These are phyloP conservation scores for Spondyliosoma cantharus DNA, from an alignment of 2,797 vertebrate genomes.

Conservation along the genomic window DNA sequence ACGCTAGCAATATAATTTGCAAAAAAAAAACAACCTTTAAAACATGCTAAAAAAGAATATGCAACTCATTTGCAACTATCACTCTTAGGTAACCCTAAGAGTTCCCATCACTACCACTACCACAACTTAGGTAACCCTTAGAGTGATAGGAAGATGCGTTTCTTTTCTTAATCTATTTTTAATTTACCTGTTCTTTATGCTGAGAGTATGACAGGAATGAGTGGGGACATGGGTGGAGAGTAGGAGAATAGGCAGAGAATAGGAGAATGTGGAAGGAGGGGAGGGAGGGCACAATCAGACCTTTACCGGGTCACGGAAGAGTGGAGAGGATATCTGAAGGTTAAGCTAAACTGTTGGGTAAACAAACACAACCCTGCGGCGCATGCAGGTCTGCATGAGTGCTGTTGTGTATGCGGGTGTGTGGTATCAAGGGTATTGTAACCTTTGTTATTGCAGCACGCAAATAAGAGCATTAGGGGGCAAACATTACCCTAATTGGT, in stretches of 20 bases:
- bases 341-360: slow-evolving; percentile 64
- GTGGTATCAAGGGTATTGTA: slow-evolving; percentile 51
- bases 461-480: slow-evolving; percentile 50
- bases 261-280: neutral
- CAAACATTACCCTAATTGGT: slow-evolving; percentile 53
- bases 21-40: neutral
- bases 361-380: slow-evolving; percentile 58
- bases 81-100: neutral
- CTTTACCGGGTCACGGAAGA: slow-evolving; percentile 38
- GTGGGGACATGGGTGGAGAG: slow-evolving; percentile 4
- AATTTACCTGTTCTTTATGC: slow-evolving; percentile 6
- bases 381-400: neutral
- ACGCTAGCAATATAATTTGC: slow-evolving; percentile 28
- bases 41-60: neutral
- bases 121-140: neutral
- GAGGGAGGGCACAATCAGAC: slow-evolving; percentile 6
- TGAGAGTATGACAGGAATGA: slow-evolving; percentile 11
- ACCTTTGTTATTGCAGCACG: slow-evolving; percentile 50
- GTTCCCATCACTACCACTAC: too few species aligned
- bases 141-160: neutral
- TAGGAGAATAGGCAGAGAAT: too few species aligned
- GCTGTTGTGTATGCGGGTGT: slow-evolving; percentile 11
- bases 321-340: slow-evolving; percentile 55
- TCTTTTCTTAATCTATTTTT: slow-evolving; percentile 3
- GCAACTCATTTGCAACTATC: neutral